Conservation (phyloP, 2,797 vertebrate genomes). For the Xenentodon cancila region DNA sequence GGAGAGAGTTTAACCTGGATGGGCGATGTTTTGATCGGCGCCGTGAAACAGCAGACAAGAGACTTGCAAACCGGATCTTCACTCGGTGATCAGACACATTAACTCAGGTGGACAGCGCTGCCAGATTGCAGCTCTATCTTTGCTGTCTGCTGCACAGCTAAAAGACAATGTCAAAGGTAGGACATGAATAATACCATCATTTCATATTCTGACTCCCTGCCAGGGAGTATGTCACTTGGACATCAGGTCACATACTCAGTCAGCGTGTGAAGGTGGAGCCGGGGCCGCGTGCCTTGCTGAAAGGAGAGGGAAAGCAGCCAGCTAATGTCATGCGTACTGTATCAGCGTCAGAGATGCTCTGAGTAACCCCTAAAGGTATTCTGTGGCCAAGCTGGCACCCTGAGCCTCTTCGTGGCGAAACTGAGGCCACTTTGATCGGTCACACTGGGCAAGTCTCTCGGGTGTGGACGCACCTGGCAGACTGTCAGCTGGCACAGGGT, state of each 20-base stretch:
- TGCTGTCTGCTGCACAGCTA: slow-evolving; percentile 46
- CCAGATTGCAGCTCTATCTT: slow-evolving; percentile 40
- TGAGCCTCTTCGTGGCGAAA: slow-evolving; percentile 38
- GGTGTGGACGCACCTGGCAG: slow-evolving; percentile 79
- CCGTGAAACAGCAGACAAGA: slow-evolving; percentile 29
- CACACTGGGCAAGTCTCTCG: slow-evolving; percentile 76
- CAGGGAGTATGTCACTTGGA: slow-evolving; percentile 78
- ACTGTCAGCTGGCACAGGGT: slow-evolving; percentile 73
- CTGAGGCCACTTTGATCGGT: slow-evolving; percentile 55
- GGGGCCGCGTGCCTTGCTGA: slow-evolving; percentile 54
- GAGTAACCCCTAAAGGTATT: slow-evolving; percentile 56
- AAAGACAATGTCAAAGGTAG: slow-evolving; percentile 81
- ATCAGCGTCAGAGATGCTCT: slow-evolving; percentile 66
- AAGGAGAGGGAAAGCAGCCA: slow-evolving; percentile 78
- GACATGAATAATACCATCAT: slow-evolving; percentile 78
- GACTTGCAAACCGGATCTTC: slow-evolving; percentile 10
- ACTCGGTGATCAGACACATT: slow-evolving; percentile 23
- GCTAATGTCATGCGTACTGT: slow-evolving; percentile 78
- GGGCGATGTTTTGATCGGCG: slow-evolving; percentile 42
- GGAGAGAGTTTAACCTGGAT: slow-evolving; percentile 23
- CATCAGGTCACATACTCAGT: slow-evolving; percentile 78
- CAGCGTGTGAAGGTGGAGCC: slow-evolving; percentile 64
- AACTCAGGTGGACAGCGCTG: slow-evolving; percentile 25
- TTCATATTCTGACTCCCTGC: slow-evolving; percentile 82
- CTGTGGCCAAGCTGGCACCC: slow-evolving; percentile 58